phyloP scores from a whole-genome alignment of 2,797 vertebrate genomes.

The Hapalemur alaotrensis region DNA sequence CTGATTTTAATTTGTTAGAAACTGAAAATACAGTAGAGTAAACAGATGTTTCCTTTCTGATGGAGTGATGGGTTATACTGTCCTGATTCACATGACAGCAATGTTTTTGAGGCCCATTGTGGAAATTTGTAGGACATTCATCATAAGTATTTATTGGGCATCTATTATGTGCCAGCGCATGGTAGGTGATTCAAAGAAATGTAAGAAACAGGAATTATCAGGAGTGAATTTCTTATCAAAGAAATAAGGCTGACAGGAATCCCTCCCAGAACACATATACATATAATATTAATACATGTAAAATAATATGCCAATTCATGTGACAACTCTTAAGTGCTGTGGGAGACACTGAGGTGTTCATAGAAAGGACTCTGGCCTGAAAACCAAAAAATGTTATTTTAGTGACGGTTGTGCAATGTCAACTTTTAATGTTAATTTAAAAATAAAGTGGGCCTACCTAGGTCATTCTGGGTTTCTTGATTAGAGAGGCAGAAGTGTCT shows the following conservation, averaged over 20 bases:
- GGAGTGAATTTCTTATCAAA: background rate
- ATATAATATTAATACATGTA: background rate
- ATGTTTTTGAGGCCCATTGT: background rate
- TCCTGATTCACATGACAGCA: background rate
- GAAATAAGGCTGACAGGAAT: background rate
- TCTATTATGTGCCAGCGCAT: background rate
- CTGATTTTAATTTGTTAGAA: conserved; percentile 54
- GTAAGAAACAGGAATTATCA: background rate
- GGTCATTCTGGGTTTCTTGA: conserved; percentile 4
- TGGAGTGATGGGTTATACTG: background rate
- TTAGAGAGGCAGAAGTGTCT: background rate
- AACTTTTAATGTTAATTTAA: conserved; percentile 30
- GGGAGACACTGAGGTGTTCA: background rate
- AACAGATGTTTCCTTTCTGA: conserved; percentile 36
- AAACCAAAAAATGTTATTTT: background rate
- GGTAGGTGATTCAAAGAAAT: background rate
- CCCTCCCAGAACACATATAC: background rate
- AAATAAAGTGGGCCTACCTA: conserved; percentile 9
- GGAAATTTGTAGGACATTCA: background rate
- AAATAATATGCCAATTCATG: background rate
- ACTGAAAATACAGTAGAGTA: conserved; percentile 24
- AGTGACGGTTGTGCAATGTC: background rate
- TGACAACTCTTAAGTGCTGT: background rate
- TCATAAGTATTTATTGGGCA: background rate
- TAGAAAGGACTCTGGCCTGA: background rate